Base-by-base conservation (phyloP, 1,140 invertebrate genomes). In the Cydia fagiglandana region DNA sequence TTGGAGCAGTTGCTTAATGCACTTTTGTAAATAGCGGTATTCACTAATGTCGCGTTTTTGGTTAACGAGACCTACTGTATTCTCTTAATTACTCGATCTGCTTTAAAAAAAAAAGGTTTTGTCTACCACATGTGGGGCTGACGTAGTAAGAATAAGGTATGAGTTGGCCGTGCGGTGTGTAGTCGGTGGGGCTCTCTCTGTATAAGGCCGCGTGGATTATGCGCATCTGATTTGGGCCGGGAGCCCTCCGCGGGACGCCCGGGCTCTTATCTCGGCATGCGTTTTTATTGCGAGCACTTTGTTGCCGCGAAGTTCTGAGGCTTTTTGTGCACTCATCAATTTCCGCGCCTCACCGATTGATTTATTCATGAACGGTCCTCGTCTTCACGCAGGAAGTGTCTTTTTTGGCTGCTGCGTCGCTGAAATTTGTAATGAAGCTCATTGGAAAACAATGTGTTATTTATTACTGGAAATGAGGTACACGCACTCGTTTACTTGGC, bases 361-460 rank as follows among this genome's bases (percentile, higher is more conserved):
- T 93, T 93, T 93, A 93, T 93, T 91, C 91, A 93, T 91, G 90
- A 91, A 90, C 88, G 81, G 77, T 81, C 82, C 83, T 84, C 86
- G 87, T 84, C 87, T 88, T 86, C 86, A 88, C 88, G 86, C 91
- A 91, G 89, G 91, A 93, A 91, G 87, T 89, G 81, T 82, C 81
- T 88, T 91, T 92, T 92, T 93, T 91, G 86, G 84, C 74, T 78
- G 81, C 76, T 84, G 81, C 84, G 85, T 81, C 83, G 81, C 88
- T 91, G 87, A 91, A 93, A 90, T 93, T 90, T 90, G 91, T 91
- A 91, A 93, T 91, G 88, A 91, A 88, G 84, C 86, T 91, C 86
- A 91, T 91, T 90, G 81, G 87, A 90, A 91, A 90, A 93, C 89
- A 91, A 93, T 91, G 84, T 87, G 83, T 86, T 90, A 88, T 91